Conservation (phyloP, 2,888 invertebrate genomes). For the Lutraria lutraria region DNA sequence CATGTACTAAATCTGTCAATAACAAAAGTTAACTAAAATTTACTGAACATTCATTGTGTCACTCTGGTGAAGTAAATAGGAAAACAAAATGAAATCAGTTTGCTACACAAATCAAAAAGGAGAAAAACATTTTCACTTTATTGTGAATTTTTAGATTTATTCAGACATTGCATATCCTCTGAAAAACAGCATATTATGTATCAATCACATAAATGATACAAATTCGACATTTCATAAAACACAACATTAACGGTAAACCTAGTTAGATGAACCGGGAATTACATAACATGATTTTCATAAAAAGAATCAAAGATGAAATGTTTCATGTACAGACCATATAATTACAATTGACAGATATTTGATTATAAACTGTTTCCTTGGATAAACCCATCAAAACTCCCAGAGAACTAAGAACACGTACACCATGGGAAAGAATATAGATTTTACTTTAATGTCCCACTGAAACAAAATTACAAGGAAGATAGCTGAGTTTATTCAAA, state of each 20-base stretch:
- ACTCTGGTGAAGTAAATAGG: too few relatives aligned
- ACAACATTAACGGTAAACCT: too few relatives aligned
- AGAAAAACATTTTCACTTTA: too few relatives aligned
- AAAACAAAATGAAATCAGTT: too few relatives aligned
- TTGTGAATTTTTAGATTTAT: too few relatives aligned
- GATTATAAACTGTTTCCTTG: background rate
- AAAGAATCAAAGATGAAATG: background rate
- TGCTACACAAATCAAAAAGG: too few relatives aligned
- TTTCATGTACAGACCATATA: background rate
- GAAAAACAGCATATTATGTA: too few relatives aligned
- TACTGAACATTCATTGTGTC: background rate
- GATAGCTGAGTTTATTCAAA: background rate
- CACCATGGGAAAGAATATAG: background rate
- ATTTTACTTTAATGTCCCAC: background rate
- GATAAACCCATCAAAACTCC: background rate
- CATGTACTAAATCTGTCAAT: background rate
- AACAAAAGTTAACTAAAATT: constrained; percentile 1
- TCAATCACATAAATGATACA: too few relatives aligned
- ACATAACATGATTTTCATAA: background rate
- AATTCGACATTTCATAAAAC: too few relatives aligned
- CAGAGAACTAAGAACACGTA: background rate
- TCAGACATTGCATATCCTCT: too few relatives aligned
- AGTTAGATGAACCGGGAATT: too few relatives aligned
- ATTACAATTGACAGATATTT: background rate
- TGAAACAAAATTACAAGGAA: background rate